These are phyloP conservation scores for Piprites chloris DNA, from an alignment of 2,113 vertebrate genomes.

Conservation along the genomic window DNA sequence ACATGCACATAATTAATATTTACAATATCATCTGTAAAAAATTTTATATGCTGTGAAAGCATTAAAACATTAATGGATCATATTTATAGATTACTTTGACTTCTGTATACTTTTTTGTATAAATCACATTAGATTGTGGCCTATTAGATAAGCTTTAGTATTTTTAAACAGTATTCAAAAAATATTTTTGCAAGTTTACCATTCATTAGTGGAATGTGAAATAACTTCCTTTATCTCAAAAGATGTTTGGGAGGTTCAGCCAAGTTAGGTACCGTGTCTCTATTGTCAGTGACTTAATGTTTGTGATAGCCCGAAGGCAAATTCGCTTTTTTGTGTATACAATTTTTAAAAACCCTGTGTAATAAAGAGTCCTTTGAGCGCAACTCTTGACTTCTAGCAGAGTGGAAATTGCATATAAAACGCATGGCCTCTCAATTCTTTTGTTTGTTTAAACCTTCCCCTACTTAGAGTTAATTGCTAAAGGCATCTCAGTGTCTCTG, in stretches of 20 bases:
- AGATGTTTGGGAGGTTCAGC: conserved; percentile 9
- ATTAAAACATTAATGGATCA: background rate
- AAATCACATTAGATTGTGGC: background rate
- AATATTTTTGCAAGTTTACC: background rate
- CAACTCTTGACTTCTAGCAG: conserved; percentile 70
- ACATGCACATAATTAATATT: background rate
- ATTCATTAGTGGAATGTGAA: background rate
- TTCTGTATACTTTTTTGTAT: background rate
- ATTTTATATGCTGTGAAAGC: background rate
- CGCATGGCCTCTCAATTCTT: conserved; percentile 69
- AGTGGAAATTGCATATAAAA: conserved; percentile 66
- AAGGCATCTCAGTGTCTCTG: background rate
- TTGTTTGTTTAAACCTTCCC: conserved; percentile 56
- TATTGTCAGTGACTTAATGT: conserved; percentile 45
- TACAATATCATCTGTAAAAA: background rate
- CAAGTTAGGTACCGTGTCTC: background rate
- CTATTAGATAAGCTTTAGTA: background rate
- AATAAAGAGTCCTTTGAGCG: conserved; percentile 77
- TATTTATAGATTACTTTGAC: background rate
- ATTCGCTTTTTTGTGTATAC: conserved; percentile 31
- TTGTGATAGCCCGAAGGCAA: conserved; percentile 66
- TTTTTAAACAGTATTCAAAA: background rate
- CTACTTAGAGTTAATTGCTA: conserved; percentile 25
- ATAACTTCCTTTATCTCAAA: background rate
- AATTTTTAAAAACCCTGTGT: conserved; percentile 7